Evolutionary conservation across 2,888 invertebrate species (phyloP).

Genomic region (Scrobipalpa costella): DNA sequence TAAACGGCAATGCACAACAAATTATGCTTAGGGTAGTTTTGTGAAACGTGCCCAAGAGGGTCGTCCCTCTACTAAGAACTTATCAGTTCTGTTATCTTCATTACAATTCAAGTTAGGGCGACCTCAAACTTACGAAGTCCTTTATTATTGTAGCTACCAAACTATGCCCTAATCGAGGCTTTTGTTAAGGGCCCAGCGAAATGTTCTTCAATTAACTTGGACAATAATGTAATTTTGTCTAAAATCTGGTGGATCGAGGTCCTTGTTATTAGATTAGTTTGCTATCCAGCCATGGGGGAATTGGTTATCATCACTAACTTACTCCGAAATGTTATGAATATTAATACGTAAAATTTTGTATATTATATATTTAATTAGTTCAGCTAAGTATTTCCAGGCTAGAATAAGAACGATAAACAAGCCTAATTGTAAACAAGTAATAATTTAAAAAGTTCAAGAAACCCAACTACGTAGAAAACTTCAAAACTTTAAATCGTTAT

Average conservation of each 20-base stretch:
- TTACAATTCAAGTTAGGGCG: conserved; percentile 18
- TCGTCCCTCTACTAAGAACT: conserved; percentile 15
- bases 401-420: no score
- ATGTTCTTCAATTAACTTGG: conserved; percentile 8
- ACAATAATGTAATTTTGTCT: conserved; percentile 10
- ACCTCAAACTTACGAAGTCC: conserved; percentile 31
- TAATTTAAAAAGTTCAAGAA: no score
- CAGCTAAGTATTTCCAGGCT: no score
- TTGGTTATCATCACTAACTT: not conserved
- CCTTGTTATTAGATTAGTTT: not conserved
- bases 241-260: conserved; percentile 1
- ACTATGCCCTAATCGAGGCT: conserved; percentile 33
- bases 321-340: no score
- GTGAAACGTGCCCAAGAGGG: conserved; percentile 10
- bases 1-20: no score
- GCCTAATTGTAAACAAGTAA: no score
- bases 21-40: no score
- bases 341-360: no score
- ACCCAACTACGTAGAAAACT: no score
- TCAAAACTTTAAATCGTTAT: no score
- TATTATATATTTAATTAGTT: no score
- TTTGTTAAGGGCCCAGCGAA: conserved; percentile 9
- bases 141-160: conserved; percentile 35
- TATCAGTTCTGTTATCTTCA: conserved; percentile 23
- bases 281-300: not conserved